phyloP scores from a whole-genome alignment of 1,140 invertebrate species.

The Pseudomyrmex gracilis region DNA sequence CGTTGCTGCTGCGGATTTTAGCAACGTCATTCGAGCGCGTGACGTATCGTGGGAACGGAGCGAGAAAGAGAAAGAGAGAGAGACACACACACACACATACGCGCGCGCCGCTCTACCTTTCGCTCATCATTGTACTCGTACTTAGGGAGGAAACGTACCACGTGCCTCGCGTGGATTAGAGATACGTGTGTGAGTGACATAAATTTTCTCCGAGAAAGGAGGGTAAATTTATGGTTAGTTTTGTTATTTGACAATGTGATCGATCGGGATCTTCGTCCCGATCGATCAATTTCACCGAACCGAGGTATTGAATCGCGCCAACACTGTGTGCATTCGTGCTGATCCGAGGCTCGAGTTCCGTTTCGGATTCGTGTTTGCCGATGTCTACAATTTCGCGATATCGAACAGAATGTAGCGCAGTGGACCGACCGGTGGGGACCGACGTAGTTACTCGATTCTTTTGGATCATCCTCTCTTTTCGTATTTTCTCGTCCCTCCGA shows the following conservation, averaged over 20 bases:
- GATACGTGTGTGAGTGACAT: conserved; percentile 50
- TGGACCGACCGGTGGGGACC: conserved; percentile 25
- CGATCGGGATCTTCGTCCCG: conserved; percentile 3
- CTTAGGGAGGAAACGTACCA: conserved; percentile 23
- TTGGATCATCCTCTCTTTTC: conserved; percentile 54
- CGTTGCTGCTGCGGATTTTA: conserved; percentile 73
- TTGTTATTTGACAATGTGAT: background rate
- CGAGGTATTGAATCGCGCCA: background rate
- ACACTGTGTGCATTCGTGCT: background rate
- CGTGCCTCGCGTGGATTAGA: conserved; percentile 50
- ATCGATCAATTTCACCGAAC: background rate
- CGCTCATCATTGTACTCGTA: conserved; percentile 49
- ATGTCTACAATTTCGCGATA: conserved; percentile 44
- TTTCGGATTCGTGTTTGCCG: conserved; percentile 7
- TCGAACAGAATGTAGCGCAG: conserved; percentile 19
- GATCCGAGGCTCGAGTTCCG: background rate
- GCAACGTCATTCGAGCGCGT: conserved; percentile 74
- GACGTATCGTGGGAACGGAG: conserved; percentile 81
- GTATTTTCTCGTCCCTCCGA: conserved; percentile 66
- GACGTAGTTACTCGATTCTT: conserved; percentile 7
- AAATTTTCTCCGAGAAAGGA: conserved; percentile 10
- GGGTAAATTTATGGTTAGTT: background rate
- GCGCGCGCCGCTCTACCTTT: conserved; percentile 67
- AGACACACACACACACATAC: conserved; percentile 19
- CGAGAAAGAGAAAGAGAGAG: background rate